A percentile compares a stretch with the other conserved stretches of the same genome.
These are phyloP conservation scores for Phrixothrix hirtus DNA, from an alignment of 2,888 invertebrate species.

Conservation along the genomic window DNA sequence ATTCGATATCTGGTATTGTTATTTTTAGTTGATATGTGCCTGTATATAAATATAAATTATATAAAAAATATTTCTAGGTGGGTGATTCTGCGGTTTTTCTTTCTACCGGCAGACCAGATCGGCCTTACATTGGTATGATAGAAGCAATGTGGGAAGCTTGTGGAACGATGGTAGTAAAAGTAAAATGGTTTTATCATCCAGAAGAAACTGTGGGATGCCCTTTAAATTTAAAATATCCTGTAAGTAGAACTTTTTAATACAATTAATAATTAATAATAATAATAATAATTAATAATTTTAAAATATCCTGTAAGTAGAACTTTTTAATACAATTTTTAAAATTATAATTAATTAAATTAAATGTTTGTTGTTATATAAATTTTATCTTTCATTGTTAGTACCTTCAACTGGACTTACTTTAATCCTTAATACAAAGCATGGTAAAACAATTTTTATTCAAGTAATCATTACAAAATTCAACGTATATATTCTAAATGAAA, in stretches of 20 bases:
- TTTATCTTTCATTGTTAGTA: no score
- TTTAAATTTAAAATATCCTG: conserved; percentile 74
- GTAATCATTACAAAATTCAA: no score
- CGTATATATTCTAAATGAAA: no score
- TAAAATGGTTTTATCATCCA: conserved; percentile 97
- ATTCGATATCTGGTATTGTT: neutral
- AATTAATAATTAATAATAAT: no score
- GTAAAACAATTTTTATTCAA: no score
- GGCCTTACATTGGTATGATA: conserved; percentile 91
- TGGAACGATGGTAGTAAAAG: conserved; percentile 87
- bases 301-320: conserved; percentile 72
- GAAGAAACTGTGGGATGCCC: conserved; percentile 86
- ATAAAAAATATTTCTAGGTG: conserved; percentile 62
- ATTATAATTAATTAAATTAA: no score
- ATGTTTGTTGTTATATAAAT: no score
- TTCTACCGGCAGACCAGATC: conserved; percentile 86
- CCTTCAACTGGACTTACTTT: no score
- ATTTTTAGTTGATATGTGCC: neutral
- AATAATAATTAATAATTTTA: no score
- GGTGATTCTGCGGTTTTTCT: conserved; percentile 96
- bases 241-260: conserved; percentile 58
- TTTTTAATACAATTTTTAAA: no score
- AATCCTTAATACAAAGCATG: no score
- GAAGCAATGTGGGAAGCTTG: conserved; percentile 91
- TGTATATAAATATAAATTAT: neutral